These are phyloP conservation scores for Lasioglossum vierecki DNA, from an alignment of 2,888 invertebrate genomes.

Conservation along the genomic window DNA sequence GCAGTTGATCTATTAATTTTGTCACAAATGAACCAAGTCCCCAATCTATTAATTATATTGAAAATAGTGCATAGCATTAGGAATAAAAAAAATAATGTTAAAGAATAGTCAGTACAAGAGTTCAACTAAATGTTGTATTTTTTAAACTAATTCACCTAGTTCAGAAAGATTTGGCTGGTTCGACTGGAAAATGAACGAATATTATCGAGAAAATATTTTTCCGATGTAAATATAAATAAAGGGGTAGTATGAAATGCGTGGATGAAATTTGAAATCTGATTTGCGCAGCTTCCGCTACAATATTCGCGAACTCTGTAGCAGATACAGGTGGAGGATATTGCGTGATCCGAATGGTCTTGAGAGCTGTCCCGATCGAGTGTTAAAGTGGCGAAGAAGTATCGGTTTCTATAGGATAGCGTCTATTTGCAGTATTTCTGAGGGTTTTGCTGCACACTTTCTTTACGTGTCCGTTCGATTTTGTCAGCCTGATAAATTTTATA, in stretches of 20 bases:
- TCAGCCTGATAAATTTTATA: constrained; percentile 77
- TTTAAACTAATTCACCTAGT: too few species aligned
- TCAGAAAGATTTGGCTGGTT: not conserved
- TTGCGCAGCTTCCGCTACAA: constrained; percentile 31
- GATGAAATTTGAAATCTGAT: constrained; percentile 32
- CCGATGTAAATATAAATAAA: constrained; percentile 3
- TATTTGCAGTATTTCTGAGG: constrained; percentile 39
- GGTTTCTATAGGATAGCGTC: constrained; percentile 43
- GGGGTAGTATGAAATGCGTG: constrained; percentile 1
- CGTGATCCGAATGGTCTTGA: constrained; percentile 52
- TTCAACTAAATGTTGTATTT: too few species aligned
- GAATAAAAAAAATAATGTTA: too few species aligned
- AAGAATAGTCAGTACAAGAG: too few species aligned
- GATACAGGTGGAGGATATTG: constrained; percentile 30
- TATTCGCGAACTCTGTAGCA: constrained; percentile 33
- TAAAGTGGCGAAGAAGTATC: constrained; percentile 70
- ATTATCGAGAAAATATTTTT: constrained; percentile 29
- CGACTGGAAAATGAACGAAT: not conserved
- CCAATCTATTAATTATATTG: too few species aligned
- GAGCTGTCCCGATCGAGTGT: constrained; percentile 70
- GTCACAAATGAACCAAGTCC: too few species aligned
- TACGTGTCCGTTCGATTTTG: constrained; percentile 50
- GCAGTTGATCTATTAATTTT: too few species aligned
- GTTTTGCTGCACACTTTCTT: constrained; percentile 33
- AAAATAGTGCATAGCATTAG: too few species aligned